Base-by-base conservation (phyloP, 2,888 invertebrate genomes). In the Pyrrhosoma nymphula region DNA sequence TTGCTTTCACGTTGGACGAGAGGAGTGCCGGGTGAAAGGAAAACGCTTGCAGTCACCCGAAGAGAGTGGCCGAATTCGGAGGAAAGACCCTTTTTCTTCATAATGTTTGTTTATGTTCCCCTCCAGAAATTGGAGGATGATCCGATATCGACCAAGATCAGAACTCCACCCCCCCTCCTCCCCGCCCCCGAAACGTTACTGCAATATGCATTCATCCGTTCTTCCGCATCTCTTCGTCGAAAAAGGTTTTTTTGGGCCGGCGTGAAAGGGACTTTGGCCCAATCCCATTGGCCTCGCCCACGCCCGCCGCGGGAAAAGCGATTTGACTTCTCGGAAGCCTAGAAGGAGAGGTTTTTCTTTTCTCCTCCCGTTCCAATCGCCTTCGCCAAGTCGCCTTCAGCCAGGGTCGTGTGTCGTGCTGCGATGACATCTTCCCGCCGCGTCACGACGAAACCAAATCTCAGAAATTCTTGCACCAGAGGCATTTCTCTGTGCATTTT, bases 201-300 rank as follows among this genome's bases (percentile, higher is more conserved):
- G 82, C 82, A 82, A 82, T 82, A 82, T 82, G 82, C 82, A 82
- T 82, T 82, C 35, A 82, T 82, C 35, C 82, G 82, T 35, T 26
- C 82, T 16, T 26, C 69, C 69, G 69, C 20, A 8, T 4, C 60
- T 16, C 82, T 82, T 16, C 82, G 14, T 14, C 30, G 16, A 35
- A 60, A 82, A 82, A 82, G 82, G 82, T 69, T 69, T 47, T 47
- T 47, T 16, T 69, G 23, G 69, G 26, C 69, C 26, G 69, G 0
- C 23, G 10, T 69, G 69, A 26, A 69, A 35, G 82, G 12, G 82
- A 16, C 35, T 82, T 82, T 35, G 30, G 82, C 18, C 30, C 26
- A 14, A 35, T 82, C 82, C 35, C 82, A 14, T 35, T 12, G 35
- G 82, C 35, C 18, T 30, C 35, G 12, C 82, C 30, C 30, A 82